Base-by-base conservation (phyloP, 2,888 invertebrate species). In the Scrobipalpa atriplicella region DNA sequence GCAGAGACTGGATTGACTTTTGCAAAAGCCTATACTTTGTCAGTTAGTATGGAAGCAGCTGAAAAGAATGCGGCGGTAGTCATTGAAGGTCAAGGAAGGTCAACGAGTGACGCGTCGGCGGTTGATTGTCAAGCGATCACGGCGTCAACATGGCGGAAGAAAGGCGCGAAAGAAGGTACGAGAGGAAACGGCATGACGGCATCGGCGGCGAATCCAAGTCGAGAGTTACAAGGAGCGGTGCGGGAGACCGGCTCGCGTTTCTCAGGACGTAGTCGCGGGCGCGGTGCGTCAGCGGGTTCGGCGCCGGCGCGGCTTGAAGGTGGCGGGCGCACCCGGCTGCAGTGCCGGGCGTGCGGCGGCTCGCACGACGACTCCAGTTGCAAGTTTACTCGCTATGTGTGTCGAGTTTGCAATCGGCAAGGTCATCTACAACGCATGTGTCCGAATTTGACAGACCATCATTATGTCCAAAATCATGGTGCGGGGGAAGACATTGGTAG, bases 1-100 rank as follows among this genome's bases (percentile, higher is more conserved):
- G 60, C 69, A 2, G 69, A 71, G 51, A 19, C 11, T 9, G 39
- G 62, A 5, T 19, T 69, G n/a, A 62, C 65, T 60, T 71, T 66
- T 61, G 5, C 9, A 0, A 65, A 64, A 36, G 71, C 71, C 0
- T 68, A 66, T 38, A 61, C 8, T 9, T 19, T 71, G 11, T 67
- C 69, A n/a, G 66, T 71, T 0, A 68, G 64, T 11, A 51, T 71
- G 52, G 71, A 69, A 21, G 66, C 71, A 38, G 71, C 68, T 10
- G 71, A 71, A 47, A 69, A 63, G 52, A 62, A 69, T 38, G 69
- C 69, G 19, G 70, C 69, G 10, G 39, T 61, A 10, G 65, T 65
- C 16, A n/a, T 21, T 39, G 67, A n/a, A 18, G 64, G n/a, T 62
- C 54, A 8, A 29, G 62, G 7, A 60, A 60, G 19, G 60, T 60